phyloP scores from a whole-genome alignment of 30 jellyfish, hydroid and myxozoan genomes.

The Pelagia noctiluca region DNA sequence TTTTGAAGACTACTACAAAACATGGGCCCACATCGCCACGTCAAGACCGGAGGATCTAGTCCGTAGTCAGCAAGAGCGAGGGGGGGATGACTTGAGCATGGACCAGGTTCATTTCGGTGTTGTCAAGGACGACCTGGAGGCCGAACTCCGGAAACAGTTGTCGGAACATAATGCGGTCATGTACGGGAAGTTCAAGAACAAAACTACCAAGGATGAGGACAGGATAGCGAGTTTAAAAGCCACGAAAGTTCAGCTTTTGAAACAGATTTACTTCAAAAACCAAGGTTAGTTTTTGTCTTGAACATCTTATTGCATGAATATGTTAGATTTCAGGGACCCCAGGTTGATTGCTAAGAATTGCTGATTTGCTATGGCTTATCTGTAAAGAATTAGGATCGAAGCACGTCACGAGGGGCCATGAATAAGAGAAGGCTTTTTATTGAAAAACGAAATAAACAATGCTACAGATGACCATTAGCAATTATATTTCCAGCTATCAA shows the following conservation, averaged over 20 bases:
- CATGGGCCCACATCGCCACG: slow-evolving; percentile 75
- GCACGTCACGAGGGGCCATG: background rate
- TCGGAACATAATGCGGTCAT: slow-evolving; percentile 71
- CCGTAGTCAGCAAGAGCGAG: slow-evolving; percentile 16
- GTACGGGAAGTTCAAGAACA: slow-evolving; percentile 65
- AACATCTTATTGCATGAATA: background rate
- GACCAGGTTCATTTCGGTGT: slow-evolving; percentile 61
- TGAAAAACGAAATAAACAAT: too few species aligned
- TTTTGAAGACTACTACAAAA: slow-evolving; percentile 66
- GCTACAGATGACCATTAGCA: too few species aligned
- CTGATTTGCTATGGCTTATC: background rate
- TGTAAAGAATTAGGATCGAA: background rate
- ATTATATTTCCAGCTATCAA: background rate
- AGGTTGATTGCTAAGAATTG: background rate
- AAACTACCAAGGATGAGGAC: slow-evolving; percentile 19
- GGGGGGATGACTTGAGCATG: slow-evolving; percentile 20
- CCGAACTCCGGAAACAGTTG: slow-evolving; percentile 62
- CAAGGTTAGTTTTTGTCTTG: slow-evolving; percentile 16
- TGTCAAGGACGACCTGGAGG: slow-evolving; percentile 63
- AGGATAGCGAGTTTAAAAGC: slow-evolving; percentile 67
- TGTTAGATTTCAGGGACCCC: background rate
- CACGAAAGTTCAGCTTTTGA: slow-evolving; percentile 61
- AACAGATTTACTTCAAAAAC: slow-evolving; percentile 39
- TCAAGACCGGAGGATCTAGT: slow-evolving; percentile 52
- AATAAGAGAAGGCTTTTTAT: too few species aligned